Base-by-base conservation (phyloP, 1,140 invertebrate genomes). In the Nasonia longicornis region DNA sequence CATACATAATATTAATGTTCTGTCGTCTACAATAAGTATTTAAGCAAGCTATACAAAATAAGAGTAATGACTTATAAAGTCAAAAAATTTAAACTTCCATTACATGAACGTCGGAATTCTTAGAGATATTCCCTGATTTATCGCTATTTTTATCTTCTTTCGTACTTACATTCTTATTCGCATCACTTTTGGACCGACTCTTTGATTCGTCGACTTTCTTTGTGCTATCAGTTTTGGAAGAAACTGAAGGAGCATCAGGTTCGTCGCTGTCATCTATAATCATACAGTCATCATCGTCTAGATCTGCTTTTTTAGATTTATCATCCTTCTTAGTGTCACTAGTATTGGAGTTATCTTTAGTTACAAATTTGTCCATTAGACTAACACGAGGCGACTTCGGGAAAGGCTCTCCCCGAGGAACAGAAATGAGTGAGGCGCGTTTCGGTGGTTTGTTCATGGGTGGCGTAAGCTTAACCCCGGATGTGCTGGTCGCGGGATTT, bases 371-470 rank as follows among this genome's bases (percentile, higher is more conserved):
- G 1, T 86, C 84, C 4, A 87, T 70, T 14, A 87, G 72, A 52
- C 81, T 88, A 10, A 86, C 76, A 8, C 84, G 81, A 45, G 85
- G 85, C 3, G 85, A 83, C 73, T 88, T 87, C 0, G 86, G 82
- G 74, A 87, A 79, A 38, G 87, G 83, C 77, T 90, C 88, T 0
- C 86, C 87, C 20, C 87, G 84, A 0, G 77, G 80, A 8, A 90
- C 84, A 0, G 90, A 89, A 29, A 90, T 88, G 10, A 90, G 80
- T 2, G 86, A 84, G 0, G 84, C 89, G 2, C 90, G 84, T 85
- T 90, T 91, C 2, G 87, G 86, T 3, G 84, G 82, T 79, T 63
- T 88, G 70, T 83, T 87, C 12, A 42, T 77, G 29, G 79, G 42
- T 12, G 85, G 71, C 10, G 77, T 84, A 0, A 73, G 63, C 75